Base-by-base conservation (phyloP, 92 coral and sea anemone genomes). In the Micromussa lordhowensis region DNA sequence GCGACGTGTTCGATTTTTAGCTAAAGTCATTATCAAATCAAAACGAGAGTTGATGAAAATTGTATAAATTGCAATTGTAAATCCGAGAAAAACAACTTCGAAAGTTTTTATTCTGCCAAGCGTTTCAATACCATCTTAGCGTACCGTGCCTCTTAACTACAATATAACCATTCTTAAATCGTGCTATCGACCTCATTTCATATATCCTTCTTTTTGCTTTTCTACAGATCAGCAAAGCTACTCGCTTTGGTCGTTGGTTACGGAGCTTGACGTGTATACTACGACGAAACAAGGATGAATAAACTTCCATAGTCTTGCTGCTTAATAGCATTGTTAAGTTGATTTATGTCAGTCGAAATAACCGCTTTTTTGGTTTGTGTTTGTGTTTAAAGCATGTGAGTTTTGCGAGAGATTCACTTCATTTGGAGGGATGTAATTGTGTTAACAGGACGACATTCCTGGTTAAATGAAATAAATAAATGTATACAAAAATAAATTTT, bases 221-320 rank as follows among this genome's bases (percentile, higher is more conserved):
- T 78, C 21, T 74, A 35, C n/a, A 84, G 80, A 61, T 16, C 81
- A n/a, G 28, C 40, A 84, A 58, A 78, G 36, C 19, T 22, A 72
- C 80, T 74, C 80, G 88, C 24, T 54, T 84, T 54, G 70, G 49
- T 24, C 58, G 40, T 21, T 73, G 80, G 80, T 84, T 57, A 36
- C 35, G 72, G 28, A 58, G 80, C 34, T 24, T 84, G 31, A 36
- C 36, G n/a, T 57, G 80, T 34, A 36, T 84, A 16, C 71, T 81
- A 7, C 55, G 58, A 31, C 26, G 30, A 58, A 35, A 58, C 7
- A 59, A 74, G 71, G 88, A 59, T 9, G 32, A 59, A 32, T 84
- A 31, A 84, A 34, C 36, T 13, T 57, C 35, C 5, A 55, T 6
- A 73, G 78, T 36, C 38, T 19, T 35, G 28, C 34, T 66, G n/a